Evolutionary conservation across 2,888 invertebrate genomes (phyloP).

Genomic region (Spilarctia lutea): DNA sequence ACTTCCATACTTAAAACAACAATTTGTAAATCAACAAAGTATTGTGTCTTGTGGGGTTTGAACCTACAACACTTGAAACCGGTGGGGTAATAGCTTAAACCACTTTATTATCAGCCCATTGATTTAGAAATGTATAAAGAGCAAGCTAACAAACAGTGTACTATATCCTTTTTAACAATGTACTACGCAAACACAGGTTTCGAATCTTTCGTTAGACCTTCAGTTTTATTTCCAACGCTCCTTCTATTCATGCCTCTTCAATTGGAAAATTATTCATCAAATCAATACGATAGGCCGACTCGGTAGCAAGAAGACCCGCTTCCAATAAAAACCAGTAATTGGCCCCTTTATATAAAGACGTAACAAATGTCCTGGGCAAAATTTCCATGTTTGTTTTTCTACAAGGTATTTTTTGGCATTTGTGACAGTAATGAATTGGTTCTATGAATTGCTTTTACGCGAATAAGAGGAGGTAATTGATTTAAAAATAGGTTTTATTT

Average conservation of each 20-base stretch:
- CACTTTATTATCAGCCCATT: no score
- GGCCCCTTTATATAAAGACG: conserved; percentile 58
- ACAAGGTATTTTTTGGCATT: conserved; percentile 25
- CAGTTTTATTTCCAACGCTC: conserved; percentile 48
- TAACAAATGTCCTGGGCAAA: conserved; percentile 29
- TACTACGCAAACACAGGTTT: conserved; percentile 8
- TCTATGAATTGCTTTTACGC: conserved; percentile 1
- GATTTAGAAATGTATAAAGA: conserved; percentile 2
- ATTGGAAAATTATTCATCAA: conserved; percentile 78
- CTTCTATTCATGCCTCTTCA: conserved; percentile 58
- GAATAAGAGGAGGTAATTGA: background rate
- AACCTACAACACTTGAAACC: no score
- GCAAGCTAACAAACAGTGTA: background rate
- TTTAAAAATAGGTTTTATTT: background rate
- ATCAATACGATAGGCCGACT: conserved; percentile 63
- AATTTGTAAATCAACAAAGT: no score
- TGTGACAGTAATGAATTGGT: conserved; percentile 9
- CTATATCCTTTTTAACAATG: conserved; percentile 7
- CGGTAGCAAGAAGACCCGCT: conserved; percentile 46
- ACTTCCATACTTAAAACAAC: no score
- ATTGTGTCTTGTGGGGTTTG: no score
- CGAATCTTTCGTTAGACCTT: conserved; percentile 27
- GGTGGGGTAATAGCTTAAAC: no score
- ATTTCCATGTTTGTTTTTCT: conserved; percentile 32
- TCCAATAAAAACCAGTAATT: conserved; percentile 70